Conservation (phyloP, 2,888 invertebrate genomes). For the Periphyllus acericola region DNA sequence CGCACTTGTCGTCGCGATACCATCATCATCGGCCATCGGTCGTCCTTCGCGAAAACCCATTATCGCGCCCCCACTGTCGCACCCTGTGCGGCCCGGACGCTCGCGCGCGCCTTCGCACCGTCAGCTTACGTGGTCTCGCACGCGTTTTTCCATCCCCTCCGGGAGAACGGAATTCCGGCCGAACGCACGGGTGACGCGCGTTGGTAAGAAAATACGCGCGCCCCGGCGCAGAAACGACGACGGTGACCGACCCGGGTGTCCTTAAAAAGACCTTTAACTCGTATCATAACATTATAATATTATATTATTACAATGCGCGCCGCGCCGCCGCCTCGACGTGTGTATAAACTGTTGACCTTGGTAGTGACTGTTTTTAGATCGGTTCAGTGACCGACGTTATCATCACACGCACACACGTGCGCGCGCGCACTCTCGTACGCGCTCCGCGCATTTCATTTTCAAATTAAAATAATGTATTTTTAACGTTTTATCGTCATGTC, state of each 20-base stretch:
- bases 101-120: background rate
- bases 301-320: background rate
- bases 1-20: background rate
- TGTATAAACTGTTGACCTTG: slow-evolving; percentile 53
- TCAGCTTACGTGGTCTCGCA: background rate
- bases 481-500: background rate
- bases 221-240: background rate
- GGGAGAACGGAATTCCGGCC: background rate
- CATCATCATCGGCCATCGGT: background rate
- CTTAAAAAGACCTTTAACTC: slow-evolving; percentile 56
- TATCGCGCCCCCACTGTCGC: no score
- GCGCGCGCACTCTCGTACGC: background rate
- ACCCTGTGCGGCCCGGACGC: no score
- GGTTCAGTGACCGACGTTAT: slow-evolving; percentile 59
- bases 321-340: background rate
- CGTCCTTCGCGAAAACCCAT: background rate
- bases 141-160: background rate
- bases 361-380: slow-evolving; percentile 50
- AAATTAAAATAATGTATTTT: background rate
- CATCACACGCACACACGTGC: background rate
- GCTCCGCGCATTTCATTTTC: background rate
- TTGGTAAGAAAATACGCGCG: background rate
- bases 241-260: slow-evolving; percentile 27
- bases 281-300: background rate
- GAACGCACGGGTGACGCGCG: no score